Percentiles rank a stretch among this genome's conserved stretches.
Evolutionary conservation across 2,797 vertebrate genomes (phyloP).

Genomic region (Apodemus agrarius): DNA sequence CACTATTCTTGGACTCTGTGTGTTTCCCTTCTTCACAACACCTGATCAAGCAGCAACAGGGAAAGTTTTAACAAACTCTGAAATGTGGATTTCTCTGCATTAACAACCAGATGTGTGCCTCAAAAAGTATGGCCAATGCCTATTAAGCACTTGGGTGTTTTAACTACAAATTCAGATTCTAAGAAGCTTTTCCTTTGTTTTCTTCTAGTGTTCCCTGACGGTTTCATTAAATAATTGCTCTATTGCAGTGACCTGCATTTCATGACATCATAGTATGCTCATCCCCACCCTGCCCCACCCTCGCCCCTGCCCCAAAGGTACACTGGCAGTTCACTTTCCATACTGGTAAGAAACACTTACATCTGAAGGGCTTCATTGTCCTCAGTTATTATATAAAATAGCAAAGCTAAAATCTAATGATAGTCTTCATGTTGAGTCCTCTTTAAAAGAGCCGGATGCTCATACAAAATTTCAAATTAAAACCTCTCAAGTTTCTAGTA

Average conservation of each 20-base stretch:
- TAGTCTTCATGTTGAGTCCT: neutral
- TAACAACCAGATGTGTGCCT: neutral
- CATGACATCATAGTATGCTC: neutral
- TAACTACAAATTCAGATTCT: constrained; percentile 40
- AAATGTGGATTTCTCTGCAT: constrained; percentile 31
- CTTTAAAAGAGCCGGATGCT: neutral
- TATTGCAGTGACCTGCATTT: neutral
- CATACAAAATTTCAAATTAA: constrained; percentile 6
- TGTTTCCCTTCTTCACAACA: neutral
- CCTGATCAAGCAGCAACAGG: neutral
- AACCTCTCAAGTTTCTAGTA: neutral
- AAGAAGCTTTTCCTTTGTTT: neutral
- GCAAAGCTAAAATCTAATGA: neutral
- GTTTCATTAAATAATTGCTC: constrained; percentile 9
- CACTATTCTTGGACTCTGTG: neutral
- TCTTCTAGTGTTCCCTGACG: neutral
- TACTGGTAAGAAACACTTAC: neutral
- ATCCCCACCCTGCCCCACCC: neutral
- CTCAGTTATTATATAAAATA: neutral
- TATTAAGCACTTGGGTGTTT: neutral
- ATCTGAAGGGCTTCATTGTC: neutral
- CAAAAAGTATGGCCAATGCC: neutral
- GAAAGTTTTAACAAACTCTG: constrained; percentile 6
- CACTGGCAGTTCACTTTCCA: neutral
- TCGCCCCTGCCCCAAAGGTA: neutral